These are phyloP conservation scores for Melanargia galathea DNA, from an alignment of 2,888 invertebrate genomes.

Conservation along the genomic window DNA sequence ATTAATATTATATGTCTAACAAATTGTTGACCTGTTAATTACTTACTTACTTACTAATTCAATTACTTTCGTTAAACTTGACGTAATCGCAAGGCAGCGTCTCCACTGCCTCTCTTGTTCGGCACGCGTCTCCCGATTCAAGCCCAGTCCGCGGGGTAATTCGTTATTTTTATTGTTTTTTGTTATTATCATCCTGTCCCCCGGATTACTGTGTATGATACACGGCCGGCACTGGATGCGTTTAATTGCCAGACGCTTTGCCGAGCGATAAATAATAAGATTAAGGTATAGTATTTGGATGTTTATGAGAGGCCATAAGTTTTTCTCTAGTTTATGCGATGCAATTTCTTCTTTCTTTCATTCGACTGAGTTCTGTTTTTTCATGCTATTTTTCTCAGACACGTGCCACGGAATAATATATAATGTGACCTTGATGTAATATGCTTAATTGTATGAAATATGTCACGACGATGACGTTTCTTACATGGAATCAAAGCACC, in stretches of 20 bases:
- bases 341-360: slow-evolving; percentile 65
- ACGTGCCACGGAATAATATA: background rate
- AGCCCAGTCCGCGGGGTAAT: slow-evolving; percentile 76
- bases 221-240: slow-evolving; percentile 76
- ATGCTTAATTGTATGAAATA: no score
- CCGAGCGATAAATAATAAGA: slow-evolving; percentile 75
- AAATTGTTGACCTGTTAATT: no score
- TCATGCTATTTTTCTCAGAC: background rate
- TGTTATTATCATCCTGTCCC: slow-evolving; percentile 81
- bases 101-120: slow-evolving; percentile 56
- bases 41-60: no score
- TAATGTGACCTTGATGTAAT: background rate
- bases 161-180: slow-evolving; percentile 83
- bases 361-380: background rate
- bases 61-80: no score
- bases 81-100: slow-evolving; percentile 30
- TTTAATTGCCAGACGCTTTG: slow-evolving; percentile 78
- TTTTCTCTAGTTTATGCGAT: slow-evolving; percentile 55
- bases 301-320: slow-evolving; percentile 47
- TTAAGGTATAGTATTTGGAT: slow-evolving; percentile 69
- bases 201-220: slow-evolving; percentile 75
- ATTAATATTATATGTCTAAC: no score
- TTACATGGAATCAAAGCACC: no score
- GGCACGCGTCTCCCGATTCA: slow-evolving; percentile 62
- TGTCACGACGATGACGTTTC: no score